Base-by-base conservation (phyloP, 2,113 vertebrate species). In the Esox niger region DNA sequence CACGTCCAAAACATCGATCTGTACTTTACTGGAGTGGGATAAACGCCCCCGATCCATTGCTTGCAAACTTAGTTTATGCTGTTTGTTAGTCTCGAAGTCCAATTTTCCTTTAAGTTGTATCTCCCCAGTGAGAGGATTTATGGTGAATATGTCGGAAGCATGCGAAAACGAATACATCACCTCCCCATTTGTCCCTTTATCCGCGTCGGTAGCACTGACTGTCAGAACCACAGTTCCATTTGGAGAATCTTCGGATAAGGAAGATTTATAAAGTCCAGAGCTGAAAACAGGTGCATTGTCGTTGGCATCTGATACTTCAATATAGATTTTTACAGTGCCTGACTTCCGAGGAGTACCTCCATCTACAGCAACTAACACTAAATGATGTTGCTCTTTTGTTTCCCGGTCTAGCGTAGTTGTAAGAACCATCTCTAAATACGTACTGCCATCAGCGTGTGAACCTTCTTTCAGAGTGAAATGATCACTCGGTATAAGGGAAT, bases 211-310 rank as follows among this genome's bases (percentile, higher is more conserved):
- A 4, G 70, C 70, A 66, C 7, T 71, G 6, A 71, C 70, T 11
- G 33, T 47, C 9, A 47, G 31, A 6, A 71, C 33, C 30, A 58
- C 1, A 33, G 38, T 26, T 1, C 70, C 63, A 3, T 60, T 72
- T 2, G 38, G 13, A 25, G 70, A 11, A 60, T 72, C 59, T 15
- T 72, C 70, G 0, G 35, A 9, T 15, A 72, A 25, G 3, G 70
- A 27, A 27, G 65, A 33, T 66, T n/a, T 72, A 21, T 72, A 72
- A 23, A 29, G 70, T 20, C 4, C 49, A 63, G 38, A 43, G 11
- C 70, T 66, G 15, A 72, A 72, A 1, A 66, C 27, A 1, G 70
- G 70, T 5, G 70, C 63, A 17, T 72, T 72, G 2, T 72, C 70
- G 15, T 72, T 72, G 20, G 62, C 55, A 2, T 72, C 70, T 2